Evolutionary conservation across 1,140 invertebrate genomes (phyloP), one percentile per base, ranked within the genome.

Genomic region (Drosophila lowei): DNA sequence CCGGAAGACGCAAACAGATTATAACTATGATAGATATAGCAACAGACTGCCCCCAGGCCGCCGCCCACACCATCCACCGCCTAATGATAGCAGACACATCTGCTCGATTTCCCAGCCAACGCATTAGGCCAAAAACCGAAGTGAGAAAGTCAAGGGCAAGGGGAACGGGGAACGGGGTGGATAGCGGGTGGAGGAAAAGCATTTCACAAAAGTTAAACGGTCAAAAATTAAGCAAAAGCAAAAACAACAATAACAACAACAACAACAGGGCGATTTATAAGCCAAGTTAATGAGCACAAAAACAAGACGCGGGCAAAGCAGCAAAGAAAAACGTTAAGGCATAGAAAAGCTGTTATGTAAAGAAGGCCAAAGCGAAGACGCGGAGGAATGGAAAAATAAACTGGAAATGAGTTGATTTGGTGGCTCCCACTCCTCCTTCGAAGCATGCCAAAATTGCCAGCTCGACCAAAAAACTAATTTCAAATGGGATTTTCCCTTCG

Each of bases 401-500:
- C 54, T 46, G 44, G 50, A 66, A 48, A 43, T 64, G 52, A 66
- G 67, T 57, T 78, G 74, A 77, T 72, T 64, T 57, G 28, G 21
- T 57, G 28, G 21, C 30, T 46, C 7, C 23, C 41, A 25, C 52
- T 30, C 4, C 23, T 18, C 18, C 18, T 18, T 18, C 18, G 18
- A 21, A 3, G 46, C 15, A 23, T 52, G 56, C 59, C 61, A 56
- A 84, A 85, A 72, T 76, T 76, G 76, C 79, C 52, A 28, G 68
- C 68, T 81, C 53, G 54, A 63, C 56, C 74, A 67, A 67, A 85
- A 86, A 72, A 79, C 76, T 85, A 85, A 86, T 85, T 85, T 85
- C 38, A 54, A 73, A 73, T 73, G 52, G 28, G 71, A 53, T 42
- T 48, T 50, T 53, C 11, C 9, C 49, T 65, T 55, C 65, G 11